Conservation (phyloP, 2,888 invertebrate species). For the Andrena hattorfiana region DNA sequence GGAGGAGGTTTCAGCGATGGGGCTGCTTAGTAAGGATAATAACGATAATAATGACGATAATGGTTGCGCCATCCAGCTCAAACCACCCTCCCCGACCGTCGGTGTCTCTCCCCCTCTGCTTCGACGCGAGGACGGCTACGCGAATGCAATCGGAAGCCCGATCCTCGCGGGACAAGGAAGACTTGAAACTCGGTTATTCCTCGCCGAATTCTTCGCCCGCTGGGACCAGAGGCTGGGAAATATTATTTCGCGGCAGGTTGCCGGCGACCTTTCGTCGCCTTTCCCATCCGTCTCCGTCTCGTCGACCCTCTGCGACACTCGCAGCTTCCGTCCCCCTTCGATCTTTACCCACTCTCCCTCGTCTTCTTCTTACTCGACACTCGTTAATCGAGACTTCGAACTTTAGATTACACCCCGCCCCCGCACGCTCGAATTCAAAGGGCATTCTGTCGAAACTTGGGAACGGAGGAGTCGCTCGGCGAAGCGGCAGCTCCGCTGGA, state of each 20-base stretch:
- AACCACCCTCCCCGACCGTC: neutral
- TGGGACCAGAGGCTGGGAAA: conserved; percentile 53
- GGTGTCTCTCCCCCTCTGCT: neutral
- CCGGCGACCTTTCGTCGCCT: conserved; percentile 3
- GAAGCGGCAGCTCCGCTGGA: neutral
- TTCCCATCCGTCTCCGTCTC: no score
- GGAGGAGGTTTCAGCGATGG: conserved; percentile 38
- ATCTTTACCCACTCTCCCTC: conserved; percentile 17
- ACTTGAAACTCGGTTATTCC: conserved; percentile 63
- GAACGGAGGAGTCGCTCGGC: conserved; percentile 59
- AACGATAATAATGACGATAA: conserved; percentile 75
- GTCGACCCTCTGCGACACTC: no score
- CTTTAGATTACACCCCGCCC: conserved; percentile 79
- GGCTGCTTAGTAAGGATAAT: conserved; percentile 67
- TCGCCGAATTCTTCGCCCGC: conserved; percentile 62
- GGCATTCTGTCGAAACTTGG: conserved; percentile 80
- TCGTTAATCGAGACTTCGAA: conserved; percentile 77
- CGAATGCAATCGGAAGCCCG: conserved; percentile 34
- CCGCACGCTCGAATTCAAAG: conserved; percentile 78
- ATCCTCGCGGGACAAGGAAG: conserved; percentile 37
- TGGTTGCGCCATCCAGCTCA: conserved; percentile 34
- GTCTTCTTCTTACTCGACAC: conserved; percentile 26
- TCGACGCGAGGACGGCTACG: conserved; percentile 27
- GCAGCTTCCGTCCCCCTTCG: conserved; percentile 16
- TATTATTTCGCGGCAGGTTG: conserved; percentile 65